Evolutionary conservation across 1,140 invertebrate genomes (phyloP).

Genomic region (Trichonephila clavipes): DNA sequence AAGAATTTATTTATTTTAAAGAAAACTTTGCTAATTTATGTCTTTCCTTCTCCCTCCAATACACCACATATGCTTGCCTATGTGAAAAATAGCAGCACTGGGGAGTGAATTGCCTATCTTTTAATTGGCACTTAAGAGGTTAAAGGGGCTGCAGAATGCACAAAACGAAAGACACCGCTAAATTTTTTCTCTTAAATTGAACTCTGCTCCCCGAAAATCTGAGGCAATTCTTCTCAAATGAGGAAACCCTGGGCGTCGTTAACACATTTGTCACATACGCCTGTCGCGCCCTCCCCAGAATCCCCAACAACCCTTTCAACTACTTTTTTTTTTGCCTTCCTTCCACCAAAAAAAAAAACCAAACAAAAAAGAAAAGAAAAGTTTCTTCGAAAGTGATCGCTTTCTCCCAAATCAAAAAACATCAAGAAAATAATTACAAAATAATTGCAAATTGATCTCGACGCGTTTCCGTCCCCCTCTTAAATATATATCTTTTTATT

Average conservation of each 20-base stretch:
- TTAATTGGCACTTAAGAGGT: too few species aligned
- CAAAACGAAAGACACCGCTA: too few species aligned
- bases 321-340: conserved; percentile 2
- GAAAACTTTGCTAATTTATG: too few species aligned
- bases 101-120: too few species aligned
- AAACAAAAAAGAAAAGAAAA: background rate
- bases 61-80: too few species aligned
- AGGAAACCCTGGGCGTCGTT: conserved; percentile 58
- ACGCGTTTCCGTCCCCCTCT: conserved; percentile 13
- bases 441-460: conserved; percentile 69
- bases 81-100: too few species aligned
- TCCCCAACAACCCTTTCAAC: conserved; percentile 15
- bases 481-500: conserved; percentile 70
- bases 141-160: too few species aligned
- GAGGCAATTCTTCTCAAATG: background rate
- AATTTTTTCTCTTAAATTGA: background rate
- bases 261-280: conserved; percentile 58
- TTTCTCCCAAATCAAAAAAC: conserved; percentile 23
- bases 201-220: background rate
- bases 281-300: conserved; percentile 22
- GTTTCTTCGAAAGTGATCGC: conserved; percentile 7
- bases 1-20: too few species aligned
- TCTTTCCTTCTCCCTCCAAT: too few species aligned
- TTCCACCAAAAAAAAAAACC: background rate
- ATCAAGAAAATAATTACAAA: conserved; percentile 47